Evolutionary conservation across 1,140 invertebrate species (phyloP).

Genomic region (Hormaphis cornu): DNA sequence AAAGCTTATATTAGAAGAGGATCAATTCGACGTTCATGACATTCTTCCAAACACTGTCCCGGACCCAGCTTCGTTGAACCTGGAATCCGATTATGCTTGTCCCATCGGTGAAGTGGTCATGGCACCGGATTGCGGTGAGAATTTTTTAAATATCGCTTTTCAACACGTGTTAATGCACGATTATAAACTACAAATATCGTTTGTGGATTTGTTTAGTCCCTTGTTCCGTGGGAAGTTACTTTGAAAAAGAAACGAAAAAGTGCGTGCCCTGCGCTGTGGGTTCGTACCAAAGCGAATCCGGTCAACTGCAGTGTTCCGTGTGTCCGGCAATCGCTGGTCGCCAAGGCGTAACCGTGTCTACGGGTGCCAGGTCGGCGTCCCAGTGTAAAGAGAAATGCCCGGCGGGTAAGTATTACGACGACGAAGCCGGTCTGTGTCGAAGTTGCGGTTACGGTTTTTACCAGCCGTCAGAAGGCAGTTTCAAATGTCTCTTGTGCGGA

Average conservation of each 20-base stretch:
- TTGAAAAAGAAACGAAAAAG: slow-evolving; percentile 59
- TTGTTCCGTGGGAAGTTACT: slow-evolving; percentile 86
- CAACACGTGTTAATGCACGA: neutral
- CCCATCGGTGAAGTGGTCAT: slow-evolving; percentile 84
- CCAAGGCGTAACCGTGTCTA: slow-evolving; percentile 72
- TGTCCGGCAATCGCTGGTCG: slow-evolving; percentile 81
- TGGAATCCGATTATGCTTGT: slow-evolving; percentile 86
- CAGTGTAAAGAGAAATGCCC: slow-evolving; percentile 90
- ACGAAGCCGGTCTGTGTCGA: slow-evolving; percentile 69
- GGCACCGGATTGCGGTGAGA: slow-evolving; percentile 75
- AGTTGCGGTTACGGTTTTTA: slow-evolving; percentile 91
- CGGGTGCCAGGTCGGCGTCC: slow-evolving; percentile 72
- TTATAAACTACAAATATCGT: neutral
- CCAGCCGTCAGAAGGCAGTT: slow-evolving; percentile 82
- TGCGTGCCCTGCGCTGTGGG: slow-evolving; percentile 81
- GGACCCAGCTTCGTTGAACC: slow-evolving; percentile 74
- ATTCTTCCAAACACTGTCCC: slow-evolving; percentile 89
- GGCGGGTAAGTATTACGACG: slow-evolving; percentile 84
- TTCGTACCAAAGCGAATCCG: slow-evolving; percentile 87
- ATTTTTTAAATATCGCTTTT: neutral
- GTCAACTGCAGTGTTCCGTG: slow-evolving; percentile 74
- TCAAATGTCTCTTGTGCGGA: slow-evolving; percentile 79
- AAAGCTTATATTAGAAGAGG: slow-evolving; percentile 79
- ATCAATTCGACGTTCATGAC: slow-evolving; percentile 84
- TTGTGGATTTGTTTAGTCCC: slow-evolving; percentile 55